Base-by-base conservation (phyloP, 2,797 vertebrate species). In the Gymnocypris eckloni region DNA sequence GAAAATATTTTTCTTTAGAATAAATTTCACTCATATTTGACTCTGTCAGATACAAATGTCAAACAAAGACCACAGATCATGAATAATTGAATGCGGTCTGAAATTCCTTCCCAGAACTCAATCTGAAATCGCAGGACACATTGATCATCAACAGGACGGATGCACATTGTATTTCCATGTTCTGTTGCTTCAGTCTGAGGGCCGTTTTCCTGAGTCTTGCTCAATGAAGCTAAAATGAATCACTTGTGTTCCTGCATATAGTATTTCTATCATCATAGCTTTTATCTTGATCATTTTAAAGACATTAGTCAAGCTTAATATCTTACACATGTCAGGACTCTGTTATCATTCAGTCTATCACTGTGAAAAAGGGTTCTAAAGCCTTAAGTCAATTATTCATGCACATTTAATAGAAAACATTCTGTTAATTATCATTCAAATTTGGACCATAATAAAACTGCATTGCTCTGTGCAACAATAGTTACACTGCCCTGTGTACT, bases 351-450 rank as follows among this genome's bases (percentile, higher is more conserved):
- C 78, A 73, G 69, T 86, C 69, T 71, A 81, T 66, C 78, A 86
- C 77, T 80, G 78, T 80, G 52, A 45, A 69, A 76, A 52, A 87
- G 89, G 78, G 77, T 88, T 81, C 25, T 78, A 82, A 91, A 91
- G 72, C 87, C 86, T 73, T 79, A 82, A 89, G 12, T 82, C 67
- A 88, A 91, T 64, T 64, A 90, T 90, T 75, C 37, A 61, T 91
- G 81, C 84, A 82, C 92, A 91, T 94, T 93, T 92, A 94, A 93
- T 91, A 86, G 86, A 83, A 84, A 88, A 76, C 87, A 88, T 89
- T 90, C 89, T 90, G 90, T 91, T 80, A 83, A 78, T 82, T 86
- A 79, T 70, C 89, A 52, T 85, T 87, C 67, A 50, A 72, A 59
- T 90, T 39, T 59, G 76, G 71, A 85, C 82, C 89, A 88, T 33